Conservation (phyloP, 1,140 invertebrate species). For the Melipona quadrifasciata region DNA sequence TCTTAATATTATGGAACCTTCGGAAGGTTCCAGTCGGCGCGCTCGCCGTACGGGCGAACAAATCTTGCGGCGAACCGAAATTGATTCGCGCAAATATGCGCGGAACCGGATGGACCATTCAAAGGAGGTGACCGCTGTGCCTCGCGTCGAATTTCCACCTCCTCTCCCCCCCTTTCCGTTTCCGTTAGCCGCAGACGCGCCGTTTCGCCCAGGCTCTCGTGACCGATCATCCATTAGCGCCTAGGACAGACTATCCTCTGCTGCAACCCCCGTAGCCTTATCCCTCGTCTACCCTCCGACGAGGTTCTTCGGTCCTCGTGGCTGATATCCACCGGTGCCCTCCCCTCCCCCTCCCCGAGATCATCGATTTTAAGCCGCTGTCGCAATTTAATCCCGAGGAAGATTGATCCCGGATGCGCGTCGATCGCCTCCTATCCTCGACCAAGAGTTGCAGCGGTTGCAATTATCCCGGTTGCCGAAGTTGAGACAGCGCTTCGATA, state of each 20-base stretch:
- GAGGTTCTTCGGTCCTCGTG: background rate
- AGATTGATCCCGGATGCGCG: slow-evolving; percentile 15
- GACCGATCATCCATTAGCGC: slow-evolving; percentile 64
- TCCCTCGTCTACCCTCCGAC: background rate
- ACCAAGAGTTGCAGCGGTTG: background rate
- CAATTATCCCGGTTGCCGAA: background rate
- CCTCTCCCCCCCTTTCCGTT: background rate
- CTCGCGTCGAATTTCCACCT: slow-evolving; percentile 8
- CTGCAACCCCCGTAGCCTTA: background rate
- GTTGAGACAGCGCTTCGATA: background rate
- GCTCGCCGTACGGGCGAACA: background rate
- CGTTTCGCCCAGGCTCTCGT: slow-evolving; percentile 46
- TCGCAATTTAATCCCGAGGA: slow-evolving; percentile 32
- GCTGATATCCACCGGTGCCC: background rate
- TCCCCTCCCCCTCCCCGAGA: too few species aligned
- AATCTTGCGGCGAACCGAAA: slow-evolving; percentile 13
- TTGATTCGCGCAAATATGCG: slow-evolving; percentile 38
- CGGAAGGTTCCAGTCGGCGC: too few species aligned
- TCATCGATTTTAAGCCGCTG: slow-evolving; percentile 35
- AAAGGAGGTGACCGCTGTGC: slow-evolving; percentile 2
- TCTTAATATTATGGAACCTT: too few species aligned
- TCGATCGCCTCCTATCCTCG: background rate
- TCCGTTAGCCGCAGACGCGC: background rate
- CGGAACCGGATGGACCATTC: background rate
- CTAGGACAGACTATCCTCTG: slow-evolving; percentile 30